Base-by-base conservation (phyloP, 2,797 vertebrate species). In the Sebastes nivosus region DNA sequence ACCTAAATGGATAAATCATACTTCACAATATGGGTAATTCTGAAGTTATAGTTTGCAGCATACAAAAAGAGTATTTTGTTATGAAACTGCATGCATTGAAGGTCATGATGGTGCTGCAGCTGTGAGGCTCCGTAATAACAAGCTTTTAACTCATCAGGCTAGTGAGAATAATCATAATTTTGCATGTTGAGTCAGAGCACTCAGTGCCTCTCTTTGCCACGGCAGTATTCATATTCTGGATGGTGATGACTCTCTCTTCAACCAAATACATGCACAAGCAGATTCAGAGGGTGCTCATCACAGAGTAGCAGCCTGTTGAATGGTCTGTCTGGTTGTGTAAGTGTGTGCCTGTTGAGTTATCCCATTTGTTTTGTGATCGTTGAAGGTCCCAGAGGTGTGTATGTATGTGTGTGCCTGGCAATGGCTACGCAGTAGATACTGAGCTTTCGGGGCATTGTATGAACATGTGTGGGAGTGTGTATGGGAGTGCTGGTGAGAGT, bases 401-500 rank as follows among this genome's bases (percentile, higher is more conserved):
- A 54, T 64, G 65, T 57, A 54, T 42, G 32, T 68, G 60, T 64
- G 65, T 57, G 58, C 34, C 14, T 46, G 42, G 42, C 42, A 1
- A 46, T 46, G 42, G 42, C 42, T 8, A 46, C 69, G 30, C 64
- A 68, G 34, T 75, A 55, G 75, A 67, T 55, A 24, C 54, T 81
- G 73, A 42, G 77, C 81, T 80, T 57, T 57, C 11, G 8, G 42
- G 14, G 67, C 70, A 5, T 66, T 75, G 77, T 83, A 55, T 80
- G 75, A 83, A 29, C 64, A 42, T 82, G 86, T 84, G 91, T 93
- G 85, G 88, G 91, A 77, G 85, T 86, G 81, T 85, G 88, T 72
- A 73, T 85, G 84, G 78, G 84, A 77, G 88, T 0, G 77, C 81
- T 86, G 58, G 29, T 80, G 84, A 93, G 89, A 86, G 88, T 81